Evolutionary conservation across 1,140 invertebrate genomes (phyloP).

Genomic region (Drepana arcuata): DNA sequence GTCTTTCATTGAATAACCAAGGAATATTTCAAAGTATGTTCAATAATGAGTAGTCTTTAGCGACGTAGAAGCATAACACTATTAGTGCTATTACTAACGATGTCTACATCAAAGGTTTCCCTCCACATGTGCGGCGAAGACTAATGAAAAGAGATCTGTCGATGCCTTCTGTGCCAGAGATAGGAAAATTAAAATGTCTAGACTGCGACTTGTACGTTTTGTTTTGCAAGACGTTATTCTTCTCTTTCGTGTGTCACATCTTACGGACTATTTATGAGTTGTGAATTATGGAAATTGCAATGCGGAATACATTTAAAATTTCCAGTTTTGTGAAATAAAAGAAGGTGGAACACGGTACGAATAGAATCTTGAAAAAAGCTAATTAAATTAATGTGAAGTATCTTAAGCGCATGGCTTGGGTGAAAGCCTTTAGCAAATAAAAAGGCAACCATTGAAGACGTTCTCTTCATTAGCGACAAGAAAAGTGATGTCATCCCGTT

Average conservation of each 20-base stretch:
- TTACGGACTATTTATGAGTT: conserved; percentile 15
- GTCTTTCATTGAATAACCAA: too few relatives aligned
- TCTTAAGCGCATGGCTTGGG: conserved; percentile 17
- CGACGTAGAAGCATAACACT: too few relatives aligned
- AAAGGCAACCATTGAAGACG: conserved; percentile 50
- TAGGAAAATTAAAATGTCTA: conserved; percentile 65
- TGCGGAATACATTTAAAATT: conserved; percentile 7
- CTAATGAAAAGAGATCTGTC: conserved; percentile 52
- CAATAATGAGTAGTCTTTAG: neutral
- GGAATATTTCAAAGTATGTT: neutral
- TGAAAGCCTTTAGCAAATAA: conserved; percentile 24
- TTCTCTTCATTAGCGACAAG: conserved; percentile 69
- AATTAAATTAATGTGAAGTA: conserved; percentile 19
- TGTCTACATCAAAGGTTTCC: conserved; percentile 49
- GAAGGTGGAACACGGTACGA: neutral
- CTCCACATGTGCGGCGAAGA: conserved; percentile 34
- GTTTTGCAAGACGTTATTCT: conserved; percentile 30
- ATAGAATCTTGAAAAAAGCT: conserved; percentile 2
- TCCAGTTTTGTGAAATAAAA: neutral
- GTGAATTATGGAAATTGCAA: conserved; percentile 14
- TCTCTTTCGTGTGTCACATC: conserved; percentile 19
- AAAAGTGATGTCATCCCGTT: conserved; percentile 67
- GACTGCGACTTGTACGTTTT: conserved; percentile 41
- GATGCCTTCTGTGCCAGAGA: conserved; percentile 31
- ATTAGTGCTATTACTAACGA: conserved; percentile 30